A percentile compares a stretch with the other conserved stretches of the same genome.
Evolutionary conservation across 2,888 invertebrate genomes (phyloP).

Genomic region (Mythimna ferrago): DNA sequence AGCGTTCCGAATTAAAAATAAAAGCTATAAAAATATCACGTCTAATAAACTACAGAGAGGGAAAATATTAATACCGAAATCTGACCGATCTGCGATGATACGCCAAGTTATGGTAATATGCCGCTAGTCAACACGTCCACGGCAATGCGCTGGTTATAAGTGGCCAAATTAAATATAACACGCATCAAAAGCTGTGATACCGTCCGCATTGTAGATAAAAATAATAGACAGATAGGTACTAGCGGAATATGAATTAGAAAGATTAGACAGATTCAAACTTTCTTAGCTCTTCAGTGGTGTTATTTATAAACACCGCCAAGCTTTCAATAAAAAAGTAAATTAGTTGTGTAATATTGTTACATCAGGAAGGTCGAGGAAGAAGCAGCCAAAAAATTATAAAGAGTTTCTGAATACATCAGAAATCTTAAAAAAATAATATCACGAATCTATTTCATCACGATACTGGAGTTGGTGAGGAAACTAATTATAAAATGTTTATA

Average conservation of each 20-base stretch:
- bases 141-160: background rate
- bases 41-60: background rate
- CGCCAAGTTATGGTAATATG: background rate
- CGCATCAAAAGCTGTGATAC: constrained; percentile 2
- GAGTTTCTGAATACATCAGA: constrained; percentile 22
- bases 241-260: constrained; percentile 38
- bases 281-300: constrained; percentile 47
- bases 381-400: constrained; percentile 37
- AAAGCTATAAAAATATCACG: background rate
- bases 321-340: constrained; percentile 51
- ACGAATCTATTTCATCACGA: constrained; percentile 19
- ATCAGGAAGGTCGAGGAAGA: constrained; percentile 35
- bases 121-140: background rate
- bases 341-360: constrained; percentile 53
- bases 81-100: background rate
- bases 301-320: constrained; percentile 59
- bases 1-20: background rate
- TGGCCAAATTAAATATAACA: constrained; percentile 6
- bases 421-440: constrained; percentile 20
- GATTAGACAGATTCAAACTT: constrained; percentile 37
- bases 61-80: background rate
- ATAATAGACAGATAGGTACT: constrained; percentile 23
- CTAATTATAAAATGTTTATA: constrained; percentile 63
- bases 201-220: constrained; percentile 16
- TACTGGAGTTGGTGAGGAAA: constrained; percentile 18